Evolutionary conservation across 2,888 invertebrate species (phyloP).

Genomic region (Ceraclea dissimilis): DNA sequence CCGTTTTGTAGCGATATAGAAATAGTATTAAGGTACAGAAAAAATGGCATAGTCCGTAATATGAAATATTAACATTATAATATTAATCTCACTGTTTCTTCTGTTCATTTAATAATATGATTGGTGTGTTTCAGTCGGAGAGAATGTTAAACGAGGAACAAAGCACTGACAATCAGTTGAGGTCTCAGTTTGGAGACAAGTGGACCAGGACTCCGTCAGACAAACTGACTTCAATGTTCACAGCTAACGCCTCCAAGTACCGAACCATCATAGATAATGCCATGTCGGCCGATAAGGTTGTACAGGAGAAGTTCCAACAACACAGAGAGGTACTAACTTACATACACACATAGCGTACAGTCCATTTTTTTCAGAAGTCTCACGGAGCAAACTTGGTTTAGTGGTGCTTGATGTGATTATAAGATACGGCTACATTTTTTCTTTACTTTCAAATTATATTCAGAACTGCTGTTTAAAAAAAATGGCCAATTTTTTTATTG

Average conservation of each 20-base stretch:
- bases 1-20: too few species aligned
- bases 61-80: too few species aligned
- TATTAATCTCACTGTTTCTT: too few species aligned
- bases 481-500: not conserved
- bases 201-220: conserved; percentile 89
- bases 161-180: conserved; percentile 79
- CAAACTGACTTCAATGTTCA: conserved; percentile 82
- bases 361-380: too few species aligned
- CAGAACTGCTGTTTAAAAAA: too few species aligned
- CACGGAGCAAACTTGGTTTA: too few species aligned
- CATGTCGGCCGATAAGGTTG: conserved; percentile 70
- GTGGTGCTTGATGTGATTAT: too few species aligned
- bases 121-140: conserved; percentile 41
- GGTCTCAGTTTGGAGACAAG: conserved; percentile 83
- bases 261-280: conserved; percentile 89
- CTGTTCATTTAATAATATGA: not conserved
- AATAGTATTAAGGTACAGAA: too few species aligned
- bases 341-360: not conserved
- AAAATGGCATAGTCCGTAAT: too few species aligned
- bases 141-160: conserved; percentile 85
- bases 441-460: too few species aligned
- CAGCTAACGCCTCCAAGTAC: conserved; percentile 86
- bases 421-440: too few species aligned
- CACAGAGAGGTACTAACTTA: conserved; percentile 48
- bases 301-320: conserved; percentile 76